Evolutionary conservation across 2,113 vertebrate species (phyloP), one percentile per base, ranked within the genome.

Genomic region (Silurus asotus): DNA sequence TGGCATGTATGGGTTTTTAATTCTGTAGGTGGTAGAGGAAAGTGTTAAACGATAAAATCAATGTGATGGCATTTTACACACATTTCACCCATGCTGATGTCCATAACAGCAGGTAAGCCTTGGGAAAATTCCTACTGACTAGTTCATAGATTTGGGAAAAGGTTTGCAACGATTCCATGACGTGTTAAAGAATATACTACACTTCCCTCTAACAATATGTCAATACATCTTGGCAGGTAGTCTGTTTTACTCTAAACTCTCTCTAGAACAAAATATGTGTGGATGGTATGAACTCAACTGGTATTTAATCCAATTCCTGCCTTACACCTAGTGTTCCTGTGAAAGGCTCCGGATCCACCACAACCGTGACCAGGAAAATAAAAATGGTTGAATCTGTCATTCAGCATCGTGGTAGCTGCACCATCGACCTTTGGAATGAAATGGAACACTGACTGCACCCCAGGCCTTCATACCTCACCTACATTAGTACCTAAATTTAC

Each of bases 21-120:
- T 37, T 15, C 15, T 5, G 6, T 56, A 65, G 10, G 83, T 20
- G 81, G 64, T 77, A 25, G n/a, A 78, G 64, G 11, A 61, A 49
- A 20, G 23, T 62, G 51, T 19, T 80, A 58, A 82, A 75, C 58
- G 28, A 83, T 86, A 77, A 70, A 59, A 49, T 28, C 19, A 80
- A 86, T 49, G 5, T 51, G 48, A 25, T 67, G 72, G 48, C 13
- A 28, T 85, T 87, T 87, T 84, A 85, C 67, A 76, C 56, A 61
- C 37, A 15, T 83, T 87, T 85, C 81, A 85, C 72, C 53, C 59
- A 62, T 76, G 20, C 20, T 65, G 23, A 25, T 53, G 37, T 62
- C 19, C 5, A 25, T 74, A 62, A n/a, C 23, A 55, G 45, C 17
- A 37, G 56, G 15, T 25, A 49, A 53, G 49, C 13, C 83, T 19